Evolutionary conservation across 2,888 invertebrate species (phyloP).

Genomic region (Melieria picta): DNA sequence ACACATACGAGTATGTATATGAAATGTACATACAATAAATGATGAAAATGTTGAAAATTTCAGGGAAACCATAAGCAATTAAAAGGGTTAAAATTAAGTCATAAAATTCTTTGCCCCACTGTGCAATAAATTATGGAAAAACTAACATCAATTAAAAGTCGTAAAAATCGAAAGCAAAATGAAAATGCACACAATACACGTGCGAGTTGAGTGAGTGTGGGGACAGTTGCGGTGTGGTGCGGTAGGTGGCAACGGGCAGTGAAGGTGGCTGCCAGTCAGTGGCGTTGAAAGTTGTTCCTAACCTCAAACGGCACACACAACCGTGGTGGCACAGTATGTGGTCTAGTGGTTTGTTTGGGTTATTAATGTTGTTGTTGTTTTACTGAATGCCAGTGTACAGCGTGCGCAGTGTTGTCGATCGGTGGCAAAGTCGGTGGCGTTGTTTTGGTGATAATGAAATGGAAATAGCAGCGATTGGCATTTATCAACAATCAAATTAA

Average conservation of each 20-base stretch:
- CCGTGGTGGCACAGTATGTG: too few relatives aligned
- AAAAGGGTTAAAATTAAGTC: conserved; percentile 58
- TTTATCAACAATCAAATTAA: conserved; percentile 34
- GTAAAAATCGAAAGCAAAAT: conserved; percentile 46
- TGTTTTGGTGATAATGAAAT: conserved; percentile 7
- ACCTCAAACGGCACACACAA: too few relatives aligned
- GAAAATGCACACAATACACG: conserved; percentile 10
- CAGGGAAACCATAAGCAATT: conserved; percentile 47
- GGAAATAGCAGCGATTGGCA: neutral
- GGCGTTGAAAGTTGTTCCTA: too few relatives aligned
- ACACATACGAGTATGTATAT: neutral
- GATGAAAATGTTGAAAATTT: conserved; percentile 21
- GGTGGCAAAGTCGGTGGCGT: neutral
- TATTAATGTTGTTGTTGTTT: too few relatives aligned
- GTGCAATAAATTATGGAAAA: conserved; percentile 58
- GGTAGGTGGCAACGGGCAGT: conserved; percentile 25
- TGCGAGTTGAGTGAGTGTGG: neutral
- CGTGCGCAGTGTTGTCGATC: too few relatives aligned
- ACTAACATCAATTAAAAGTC: conserved; percentile 61
- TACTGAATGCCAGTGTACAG: too few relatives aligned
- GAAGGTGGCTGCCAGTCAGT: conserved; percentile 5
- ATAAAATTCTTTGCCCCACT: conserved; percentile 46
- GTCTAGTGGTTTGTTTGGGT: too few relatives aligned
- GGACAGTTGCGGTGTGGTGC: neutral
- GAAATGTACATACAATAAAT: neutral